Conservation (phyloP, 1,140 invertebrate genomes). For the Aradophagus sp. region DNA sequence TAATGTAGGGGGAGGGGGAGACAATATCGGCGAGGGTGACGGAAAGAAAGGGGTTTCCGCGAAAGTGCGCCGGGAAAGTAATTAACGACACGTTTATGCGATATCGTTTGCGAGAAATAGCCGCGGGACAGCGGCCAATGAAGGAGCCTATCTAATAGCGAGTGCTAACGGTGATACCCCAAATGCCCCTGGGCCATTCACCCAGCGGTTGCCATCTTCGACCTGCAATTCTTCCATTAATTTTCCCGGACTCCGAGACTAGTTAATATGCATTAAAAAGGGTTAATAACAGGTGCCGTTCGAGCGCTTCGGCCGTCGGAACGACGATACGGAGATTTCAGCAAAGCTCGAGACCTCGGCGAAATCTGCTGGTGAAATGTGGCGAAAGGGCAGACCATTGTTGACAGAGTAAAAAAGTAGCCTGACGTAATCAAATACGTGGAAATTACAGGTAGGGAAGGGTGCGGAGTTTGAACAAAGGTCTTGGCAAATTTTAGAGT, state of each 20-base stretch:
- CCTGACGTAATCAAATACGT: too few species aligned
- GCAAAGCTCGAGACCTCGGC: too few species aligned
- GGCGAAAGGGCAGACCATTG: too few species aligned
- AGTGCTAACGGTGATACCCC: conserved; percentile 71
- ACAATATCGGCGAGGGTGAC: conserved; percentile 44
- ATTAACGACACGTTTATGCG: conserved; percentile 73
- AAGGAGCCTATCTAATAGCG: conserved; percentile 71
- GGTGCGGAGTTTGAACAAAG: too few species aligned
- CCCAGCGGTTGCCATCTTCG: conserved; percentile 18
- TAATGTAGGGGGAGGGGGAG: too few species aligned
- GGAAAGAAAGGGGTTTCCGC: conserved; percentile 40
- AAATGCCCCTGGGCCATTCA: conserved; percentile 62
- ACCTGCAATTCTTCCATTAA: conserved; percentile 71
- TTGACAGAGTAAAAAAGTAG: too few species aligned
- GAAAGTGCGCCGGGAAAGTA: conserved; percentile 65
- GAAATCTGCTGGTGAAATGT: too few species aligned
- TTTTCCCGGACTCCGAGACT: conserved; percentile 71
- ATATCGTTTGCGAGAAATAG: conserved; percentile 65
- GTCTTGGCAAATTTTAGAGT: too few species aligned
- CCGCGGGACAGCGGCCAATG: conserved; percentile 63
- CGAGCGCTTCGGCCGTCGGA: conserved; percentile 24
- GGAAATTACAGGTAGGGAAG: too few species aligned
- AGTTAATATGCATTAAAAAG: conserved; percentile 72
- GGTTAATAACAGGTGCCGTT: conserved; percentile 64
- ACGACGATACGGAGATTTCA: too few species aligned